Evolutionary conservation across 2,888 invertebrate species (phyloP), one percentile per base, ranked within the genome.

Genomic region (Heliconius ismenius): DNA sequence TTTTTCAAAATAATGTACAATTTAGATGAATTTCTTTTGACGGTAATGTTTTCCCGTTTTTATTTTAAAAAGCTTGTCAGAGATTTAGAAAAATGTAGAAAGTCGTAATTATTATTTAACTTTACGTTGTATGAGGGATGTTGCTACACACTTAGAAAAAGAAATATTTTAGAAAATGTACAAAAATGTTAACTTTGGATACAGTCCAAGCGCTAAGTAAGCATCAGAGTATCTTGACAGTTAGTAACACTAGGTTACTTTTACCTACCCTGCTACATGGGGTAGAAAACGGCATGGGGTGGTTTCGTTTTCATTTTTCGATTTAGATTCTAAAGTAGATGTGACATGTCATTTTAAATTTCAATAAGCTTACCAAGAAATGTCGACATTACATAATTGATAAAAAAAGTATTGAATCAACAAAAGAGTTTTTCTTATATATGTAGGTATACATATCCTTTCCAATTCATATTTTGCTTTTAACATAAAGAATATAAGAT

Each of bases 311-410:
- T 49, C 7, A 49, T 49, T 6, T 49, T 49, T 7, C 18, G 0
- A 21, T 49, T 2, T 49, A 21, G 49, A 49, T 21, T 49, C 21
- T 49, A 49, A 28, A 7, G 49, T 49, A 21, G 21, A 49, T 49
- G 49, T 21, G 7, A 2, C 9, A 21, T 7, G 49, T 3, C 49
- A 11, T 28, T 64, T 64, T 64, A 21, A 32, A 67, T 13, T 67
- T 24, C 39, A 39, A 67, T 67, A 24, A 39, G 65, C n/a, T 67
- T n/a, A 39, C 65, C 36, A 36, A 67, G 65, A 39, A 39, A 67
- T 39, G 69, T 49, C 26, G 21, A 69, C 26, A 28, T 69, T 69
- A 69, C 21, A 28, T 49, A 69, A 69, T 4, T 49, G 49, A 21
- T 49, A 54, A 69, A 49, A 49, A 49, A 68, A 68, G 13, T 26